Conservation (phyloP, 2,113 vertebrate genomes). For the Spermophilus dauricus region DNA sequence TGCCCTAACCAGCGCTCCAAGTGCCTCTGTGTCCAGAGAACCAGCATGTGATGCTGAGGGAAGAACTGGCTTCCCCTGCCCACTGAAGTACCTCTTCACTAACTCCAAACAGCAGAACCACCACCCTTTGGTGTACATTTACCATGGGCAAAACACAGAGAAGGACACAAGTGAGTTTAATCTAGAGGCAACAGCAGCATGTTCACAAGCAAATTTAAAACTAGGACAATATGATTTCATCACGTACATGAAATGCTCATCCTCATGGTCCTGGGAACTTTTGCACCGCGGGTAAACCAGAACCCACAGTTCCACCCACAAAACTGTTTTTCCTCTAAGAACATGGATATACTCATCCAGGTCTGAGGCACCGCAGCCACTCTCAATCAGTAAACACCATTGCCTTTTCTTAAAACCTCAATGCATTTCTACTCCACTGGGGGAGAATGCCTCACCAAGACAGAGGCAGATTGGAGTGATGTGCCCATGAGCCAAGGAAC, state of each 20-base stretch:
- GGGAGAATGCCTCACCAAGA: accelerated
- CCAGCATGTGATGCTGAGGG: neutral
- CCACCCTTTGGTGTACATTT: no score
- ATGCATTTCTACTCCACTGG: neutral
- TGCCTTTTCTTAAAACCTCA: neutral
- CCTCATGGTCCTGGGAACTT: neutral
- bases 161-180: neutral
- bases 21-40: neutral
- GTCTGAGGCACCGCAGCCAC: neutral
- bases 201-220: neutral
- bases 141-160: neutral
- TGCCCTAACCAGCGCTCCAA: no score
- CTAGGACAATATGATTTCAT: neutral
- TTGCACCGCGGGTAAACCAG: neutral
- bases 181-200: neutral
- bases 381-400: no score
- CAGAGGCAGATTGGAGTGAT: neutral
- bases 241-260: neutral
- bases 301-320: accelerated
- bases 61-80: neutral
- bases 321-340: neutral
- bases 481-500: accelerated
- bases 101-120: neutral
- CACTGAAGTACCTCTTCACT: neutral
- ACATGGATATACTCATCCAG: accelerated